Evolutionary conservation across 2,113 vertebrate genomes (phyloP), one percentile per base, ranked within the genome.

Genomic region (Myxocyprinus asiaticus): DNA sequence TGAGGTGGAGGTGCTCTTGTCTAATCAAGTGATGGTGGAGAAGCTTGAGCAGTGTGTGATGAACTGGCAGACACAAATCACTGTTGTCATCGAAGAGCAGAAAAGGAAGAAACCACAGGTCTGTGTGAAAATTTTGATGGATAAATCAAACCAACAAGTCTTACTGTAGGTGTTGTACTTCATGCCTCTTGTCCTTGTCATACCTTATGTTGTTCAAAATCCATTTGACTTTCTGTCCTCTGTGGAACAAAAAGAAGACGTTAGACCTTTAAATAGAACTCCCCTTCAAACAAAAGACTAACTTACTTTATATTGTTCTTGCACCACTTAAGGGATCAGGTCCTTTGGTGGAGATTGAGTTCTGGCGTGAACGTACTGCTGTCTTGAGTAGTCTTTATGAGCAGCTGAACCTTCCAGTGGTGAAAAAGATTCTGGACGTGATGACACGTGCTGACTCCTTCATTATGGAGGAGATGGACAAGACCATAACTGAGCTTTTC

Each of bases 1-100:
- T 1, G 92, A 94, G 1, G 86, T 92, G 56, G 48, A 86, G 0
- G 71, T 78, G 0, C 87, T 97, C 69, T 88, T 92, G 0, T 55
- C 79, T 5, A 81, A 90, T 86, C 66, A 80, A 5, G 91, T 87
- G 22, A 83, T 91, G 3, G 65, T 96, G 14, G 93, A 94, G 10
- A 74, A 83, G 44, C 80, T 99, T 86, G 95, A 97, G 85, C 91
- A 90, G 7, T 95, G 90, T 78, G 92, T 94, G 70, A 86, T 93
- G 77, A 93, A 92, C 83, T 99, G 97, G 98, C 86, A 95, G 76
- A 90, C 87, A 44, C 93, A 96, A 82, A 95, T 98, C 85, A 92
- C 93, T 0, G n/a, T 86, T 15, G 87, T 92, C 5, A 53, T 97
- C 0, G 93, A 95, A 79, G 90, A 90, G 69, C 93, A 95, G 79